Percentiles rank a stretch among this genome's conserved stretches.
Conservation (phyloP, 2,888 invertebrate species). For the Atethmia centrago region DNA sequence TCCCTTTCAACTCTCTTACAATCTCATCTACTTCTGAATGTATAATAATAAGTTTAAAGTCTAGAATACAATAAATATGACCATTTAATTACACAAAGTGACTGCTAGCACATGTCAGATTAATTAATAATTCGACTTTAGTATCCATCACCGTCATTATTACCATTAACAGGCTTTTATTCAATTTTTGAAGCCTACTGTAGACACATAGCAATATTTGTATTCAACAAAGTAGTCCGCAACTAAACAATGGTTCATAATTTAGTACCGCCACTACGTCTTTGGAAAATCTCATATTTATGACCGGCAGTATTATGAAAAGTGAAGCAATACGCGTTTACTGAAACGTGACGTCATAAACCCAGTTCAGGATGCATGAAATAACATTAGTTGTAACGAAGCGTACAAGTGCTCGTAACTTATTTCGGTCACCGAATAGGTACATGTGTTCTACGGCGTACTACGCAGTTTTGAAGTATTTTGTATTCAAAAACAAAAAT, state of each 20-base stretch:
- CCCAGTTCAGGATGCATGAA: slow-evolving; percentile 52
- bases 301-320: slow-evolving; percentile 24
- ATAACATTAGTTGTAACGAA: slow-evolving; percentile 40
- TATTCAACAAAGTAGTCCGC: slow-evolving; percentile 30
- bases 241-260: slow-evolving; percentile 4
- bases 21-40: too few species aligned
- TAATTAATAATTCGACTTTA: background rate
- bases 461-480: slow-evolving; percentile 1
- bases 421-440: slow-evolving; percentile 49
- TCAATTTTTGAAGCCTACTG: slow-evolving; percentile 2
- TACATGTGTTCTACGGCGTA: slow-evolving; percentile 6
- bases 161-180: slow-evolving; percentile 16
- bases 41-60: too few species aligned
- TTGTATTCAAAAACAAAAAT: background rate
- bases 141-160: slow-evolving; percentile 7
- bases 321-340: slow-evolving; percentile 45
- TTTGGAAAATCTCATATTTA: slow-evolving; percentile 42
- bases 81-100: too few species aligned
- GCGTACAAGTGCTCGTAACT: slow-evolving; percentile 37
- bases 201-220: background rate
- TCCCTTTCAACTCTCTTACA: too few species aligned
- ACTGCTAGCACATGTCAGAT: background rate
- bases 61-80: too few species aligned
- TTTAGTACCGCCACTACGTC: slow-evolving; percentile 8
- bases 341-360: slow-evolving; percentile 43